Percentiles rank a stretch among this genome's conserved stretches.
Conservation (phyloP, 2,113 vertebrate species). For the Furnarius figulus region DNA sequence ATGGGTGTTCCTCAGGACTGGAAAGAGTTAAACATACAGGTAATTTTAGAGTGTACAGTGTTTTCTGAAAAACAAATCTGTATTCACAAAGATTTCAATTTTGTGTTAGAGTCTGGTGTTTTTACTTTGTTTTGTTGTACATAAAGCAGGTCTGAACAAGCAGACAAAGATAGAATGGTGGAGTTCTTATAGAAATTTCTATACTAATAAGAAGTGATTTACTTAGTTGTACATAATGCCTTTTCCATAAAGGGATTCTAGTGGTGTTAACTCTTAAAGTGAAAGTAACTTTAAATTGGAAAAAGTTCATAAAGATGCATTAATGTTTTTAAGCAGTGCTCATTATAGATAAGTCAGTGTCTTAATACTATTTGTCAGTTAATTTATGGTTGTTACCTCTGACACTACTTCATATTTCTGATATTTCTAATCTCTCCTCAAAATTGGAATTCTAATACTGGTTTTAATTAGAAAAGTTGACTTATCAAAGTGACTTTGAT, state of each 20-base stretch:
- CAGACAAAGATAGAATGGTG: background rate
- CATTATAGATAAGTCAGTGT: constrained; percentile 63
- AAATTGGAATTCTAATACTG: constrained; percentile 54
- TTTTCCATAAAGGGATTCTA: background rate
- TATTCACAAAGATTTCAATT: background rate
- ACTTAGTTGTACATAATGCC: background rate
- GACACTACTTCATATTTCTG: constrained; percentile 40
- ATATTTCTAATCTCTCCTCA: constrained; percentile 57
- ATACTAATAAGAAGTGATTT: background rate
- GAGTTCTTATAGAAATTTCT: background rate
- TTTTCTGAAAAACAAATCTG: background rate
- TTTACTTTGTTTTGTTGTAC: background rate
- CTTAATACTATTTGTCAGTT: constrained; percentile 45
- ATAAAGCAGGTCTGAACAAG: background rate
- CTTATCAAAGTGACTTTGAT: constrained; percentile 53
- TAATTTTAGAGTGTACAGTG: background rate
- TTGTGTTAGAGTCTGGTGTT: background rate
- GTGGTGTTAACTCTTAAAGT: constrained; percentile 21
- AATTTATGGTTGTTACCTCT: constrained; percentile 57
- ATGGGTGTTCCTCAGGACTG: background rate
- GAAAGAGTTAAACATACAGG: background rate
- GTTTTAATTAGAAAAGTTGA: constrained; percentile 59
- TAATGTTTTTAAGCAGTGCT: constrained; percentile 43
- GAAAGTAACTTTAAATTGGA: constrained; percentile 28
- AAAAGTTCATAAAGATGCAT: constrained; percentile 1